Evolutionary conservation across 2,797 vertebrate species (phyloP), one percentile per base, ranked within the genome.

Genomic region (Pygocentrus nattereri): DNA sequence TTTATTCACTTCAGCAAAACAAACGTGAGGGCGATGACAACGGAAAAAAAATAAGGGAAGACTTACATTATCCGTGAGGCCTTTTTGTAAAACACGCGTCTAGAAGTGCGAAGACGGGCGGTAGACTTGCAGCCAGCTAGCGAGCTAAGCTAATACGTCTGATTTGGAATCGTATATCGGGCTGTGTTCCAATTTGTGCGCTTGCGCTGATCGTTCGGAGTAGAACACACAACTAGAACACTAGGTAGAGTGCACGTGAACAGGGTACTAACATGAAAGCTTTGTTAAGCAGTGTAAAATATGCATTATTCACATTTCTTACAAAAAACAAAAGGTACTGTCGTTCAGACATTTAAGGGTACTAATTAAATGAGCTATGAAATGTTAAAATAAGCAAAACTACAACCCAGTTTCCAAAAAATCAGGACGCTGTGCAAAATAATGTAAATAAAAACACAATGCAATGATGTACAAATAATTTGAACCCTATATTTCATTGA

Each of bases 1-100:
- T 84, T 84, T 81, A 78, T 68, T 84, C 62, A 79, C n/a, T 25
- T 0, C 23, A 54, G 56, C 30, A 59, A 67, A 69, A 4, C 4
- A 10, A 19, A 56, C 2, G 23, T 12, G 0, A 65, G 15, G 21
- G 21, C 21, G 8, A 11, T 21, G n/a, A 5, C 61, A 6, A 34
- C 34, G 34, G 34, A 65, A 10, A 11, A 34, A 34, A 41, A 41
- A 41, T 8, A 79, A 0, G 10, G 15, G 0, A 13, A 27, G 44
- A 68, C 76, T 78, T 59, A 59, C 76, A 31, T 34, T 15, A 38
- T 65, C 65, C 58, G 27, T 2, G 13, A 16, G 1, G 0, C 61
- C 19, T 6, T 1, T 5, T 1, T 10, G 30, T 18, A 8, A 18
- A 34, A 10, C 19, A 8, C 16, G 61, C 18, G 27, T 62, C 16